Percentiles rank a stretch among this genome's conserved stretches.
Evolutionary conservation across 2,113 vertebrate species (phyloP).

Genomic region (Urocolius indicus): DNA sequence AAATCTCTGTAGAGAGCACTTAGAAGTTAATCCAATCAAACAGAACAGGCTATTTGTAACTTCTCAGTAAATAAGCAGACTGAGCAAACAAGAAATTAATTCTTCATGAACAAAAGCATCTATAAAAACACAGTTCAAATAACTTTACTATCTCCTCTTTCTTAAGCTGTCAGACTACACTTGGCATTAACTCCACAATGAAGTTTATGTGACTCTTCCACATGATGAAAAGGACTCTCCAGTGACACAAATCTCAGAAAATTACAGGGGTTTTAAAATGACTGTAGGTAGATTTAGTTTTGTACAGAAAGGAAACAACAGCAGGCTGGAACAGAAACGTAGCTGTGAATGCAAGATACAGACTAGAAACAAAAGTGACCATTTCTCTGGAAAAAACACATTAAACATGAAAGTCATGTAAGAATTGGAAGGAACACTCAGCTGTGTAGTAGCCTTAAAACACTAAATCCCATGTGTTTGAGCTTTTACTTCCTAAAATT

Average conservation of each 20-base stretch:
- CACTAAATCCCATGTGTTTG: background rate
- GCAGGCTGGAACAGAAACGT: background rate
- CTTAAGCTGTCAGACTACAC: background rate
- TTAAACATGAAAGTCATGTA: slow-evolving; percentile 5
- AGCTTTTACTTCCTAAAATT: background rate
- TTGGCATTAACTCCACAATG: background rate
- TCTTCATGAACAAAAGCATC: slow-evolving; percentile 3
- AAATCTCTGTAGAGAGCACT: background rate
- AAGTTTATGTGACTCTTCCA: background rate
- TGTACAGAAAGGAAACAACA: background rate
- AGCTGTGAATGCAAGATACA: background rate
- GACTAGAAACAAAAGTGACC: background rate
- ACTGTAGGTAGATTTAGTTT: background rate
- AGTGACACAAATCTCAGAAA: background rate
- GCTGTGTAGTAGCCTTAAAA: background rate
- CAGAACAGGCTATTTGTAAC: background rate
- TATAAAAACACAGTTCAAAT: slow-evolving; percentile 4
- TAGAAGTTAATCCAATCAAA: background rate
- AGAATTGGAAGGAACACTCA: slow-evolving; percentile 29
- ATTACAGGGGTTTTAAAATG: background rate
- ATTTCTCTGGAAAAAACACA: slow-evolving; percentile 6
- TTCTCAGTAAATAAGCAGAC: slow-evolving; percentile 1
- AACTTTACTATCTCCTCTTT: background rate
- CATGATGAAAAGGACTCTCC: background rate
- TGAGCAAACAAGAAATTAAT: background rate